A percentile compares a stretch with the other conserved stretches of the same genome.
Evolutionary conservation across 2,113 vertebrate genomes (phyloP).

Genomic region (Rhipidura dahli): DNA sequence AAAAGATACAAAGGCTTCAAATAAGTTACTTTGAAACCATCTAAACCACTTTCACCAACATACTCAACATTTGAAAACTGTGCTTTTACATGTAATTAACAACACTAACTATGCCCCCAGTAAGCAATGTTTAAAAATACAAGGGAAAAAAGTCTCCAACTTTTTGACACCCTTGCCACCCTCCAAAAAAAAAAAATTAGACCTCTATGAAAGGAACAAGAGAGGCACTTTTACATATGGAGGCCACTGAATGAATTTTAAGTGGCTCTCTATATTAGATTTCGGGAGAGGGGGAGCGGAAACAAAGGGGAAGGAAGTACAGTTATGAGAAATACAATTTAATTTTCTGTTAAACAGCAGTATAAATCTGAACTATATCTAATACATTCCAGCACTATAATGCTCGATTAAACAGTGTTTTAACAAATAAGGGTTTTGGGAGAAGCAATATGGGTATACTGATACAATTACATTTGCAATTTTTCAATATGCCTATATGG

Average conservation of each 20-base stretch:
- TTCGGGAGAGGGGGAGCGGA: neutral
- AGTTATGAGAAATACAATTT: slow-evolving; percentile 8
- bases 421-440: neutral
- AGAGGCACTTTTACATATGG: neutral
- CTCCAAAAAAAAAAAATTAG: neutral
- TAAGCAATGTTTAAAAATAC: neutral
- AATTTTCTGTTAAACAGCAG: slow-evolving; percentile 14
- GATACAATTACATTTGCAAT: neutral
- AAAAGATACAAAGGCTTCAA: neutral
- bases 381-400: neutral
- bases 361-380: neutral
- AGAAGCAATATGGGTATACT: neutral
- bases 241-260: slow-evolving; percentile 17
- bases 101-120: neutral
- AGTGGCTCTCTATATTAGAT: slow-evolving; percentile 5
- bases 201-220: neutral
- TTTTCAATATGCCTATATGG: neutral
- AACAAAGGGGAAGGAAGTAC: slow-evolving; percentile 54
- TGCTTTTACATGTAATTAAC: neutral
- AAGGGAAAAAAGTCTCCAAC: neutral
- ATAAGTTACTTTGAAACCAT: neutral
- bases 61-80: neutral
- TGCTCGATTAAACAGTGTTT: neutral
- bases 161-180: neutral
- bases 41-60: neutral